Evolutionary conservation across 2,888 invertebrate genomes (phyloP).

Genomic region (Diarsia dahlii): DNA sequence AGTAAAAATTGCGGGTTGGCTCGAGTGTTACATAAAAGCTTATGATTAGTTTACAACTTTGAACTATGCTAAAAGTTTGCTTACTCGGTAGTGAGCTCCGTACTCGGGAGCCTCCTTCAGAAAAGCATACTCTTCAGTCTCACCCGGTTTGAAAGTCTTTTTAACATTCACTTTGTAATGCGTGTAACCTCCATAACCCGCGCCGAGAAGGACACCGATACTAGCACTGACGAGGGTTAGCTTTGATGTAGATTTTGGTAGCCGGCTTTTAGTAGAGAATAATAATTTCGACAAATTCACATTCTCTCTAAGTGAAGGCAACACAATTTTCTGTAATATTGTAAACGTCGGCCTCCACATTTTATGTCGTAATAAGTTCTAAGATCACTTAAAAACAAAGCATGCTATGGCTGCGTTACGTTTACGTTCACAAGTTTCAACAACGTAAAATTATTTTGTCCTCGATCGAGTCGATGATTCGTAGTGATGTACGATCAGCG

Average conservation of each 20-base stretch:
- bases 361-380: conserved; percentile 55
- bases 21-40: conserved; percentile 45
- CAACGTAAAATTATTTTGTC: conserved; percentile 21
- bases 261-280: conserved; percentile 82
- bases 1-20: neutral
- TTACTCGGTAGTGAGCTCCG: conserved; percentile 88
- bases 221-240: conserved; percentile 91
- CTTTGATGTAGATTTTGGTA: conserved; percentile 84
- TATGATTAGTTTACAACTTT: neutral
- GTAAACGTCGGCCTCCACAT: conserved; percentile 86
- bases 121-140: conserved; percentile 85
- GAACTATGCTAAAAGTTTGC: conserved; percentile 27
- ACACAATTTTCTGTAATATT: conserved; percentile 78
- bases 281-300: conserved; percentile 74
- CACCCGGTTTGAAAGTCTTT: conserved; percentile 71
- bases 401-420: neutral
- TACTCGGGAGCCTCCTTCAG: conserved; percentile 87
- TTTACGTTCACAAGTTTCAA: neutral
- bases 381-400: conserved; percentile 56
- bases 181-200: conserved; percentile 89
- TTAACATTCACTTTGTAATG: conserved; percentile 87
- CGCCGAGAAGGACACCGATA: conserved; percentile 90
- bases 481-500: neutral
- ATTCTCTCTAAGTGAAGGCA: conserved; percentile 80
- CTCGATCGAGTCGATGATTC: neutral